phyloP scores from a whole-genome alignment of 2,888 invertebrate species.

The Molorchus minor region DNA sequence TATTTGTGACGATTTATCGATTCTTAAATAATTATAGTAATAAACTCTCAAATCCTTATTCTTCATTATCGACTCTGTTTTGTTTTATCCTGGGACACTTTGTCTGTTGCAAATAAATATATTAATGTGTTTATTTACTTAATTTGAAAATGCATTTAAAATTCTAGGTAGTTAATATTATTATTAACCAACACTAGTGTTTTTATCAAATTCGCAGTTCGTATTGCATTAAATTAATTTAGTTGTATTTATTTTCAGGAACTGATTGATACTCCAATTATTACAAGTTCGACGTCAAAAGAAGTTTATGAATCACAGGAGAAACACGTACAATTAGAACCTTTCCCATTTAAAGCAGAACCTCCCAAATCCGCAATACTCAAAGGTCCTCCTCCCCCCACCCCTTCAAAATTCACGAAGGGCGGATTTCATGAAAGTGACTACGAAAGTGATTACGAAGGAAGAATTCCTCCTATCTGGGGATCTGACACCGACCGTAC shows the following conservation, averaged over 20 bases:
- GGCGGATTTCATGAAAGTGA: conserved; percentile 75
- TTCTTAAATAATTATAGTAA: no score
- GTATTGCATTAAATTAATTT: no score
- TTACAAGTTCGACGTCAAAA: conserved; percentile 62
- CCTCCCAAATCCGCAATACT: conserved; percentile 56
- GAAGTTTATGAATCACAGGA: conserved; percentile 55
- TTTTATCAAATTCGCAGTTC: no score
- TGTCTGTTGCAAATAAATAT: no score
- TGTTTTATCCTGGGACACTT: no score
- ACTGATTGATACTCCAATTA: conserved; percentile 65
- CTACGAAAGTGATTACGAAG: conserved; percentile 77
- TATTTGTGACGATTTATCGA: no score
- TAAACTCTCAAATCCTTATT: no score
- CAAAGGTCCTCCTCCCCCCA: conserved; percentile 66
- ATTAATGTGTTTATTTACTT: no score
- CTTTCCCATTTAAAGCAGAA: conserved; percentile 63
- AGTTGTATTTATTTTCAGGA: conserved; percentile 65
- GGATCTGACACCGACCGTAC: conserved; percentile 67
- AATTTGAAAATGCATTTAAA: no score
- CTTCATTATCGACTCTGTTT: no score
- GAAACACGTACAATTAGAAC: conserved; percentile 60
- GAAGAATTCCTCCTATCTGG: conserved; percentile 71
- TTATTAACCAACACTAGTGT: no score
- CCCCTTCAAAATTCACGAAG: conserved; percentile 73
- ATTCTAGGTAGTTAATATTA: no score